phyloP scores from a whole-genome alignment of 2,113 vertebrate genomes.

The Microtus richardsoni region DNA sequence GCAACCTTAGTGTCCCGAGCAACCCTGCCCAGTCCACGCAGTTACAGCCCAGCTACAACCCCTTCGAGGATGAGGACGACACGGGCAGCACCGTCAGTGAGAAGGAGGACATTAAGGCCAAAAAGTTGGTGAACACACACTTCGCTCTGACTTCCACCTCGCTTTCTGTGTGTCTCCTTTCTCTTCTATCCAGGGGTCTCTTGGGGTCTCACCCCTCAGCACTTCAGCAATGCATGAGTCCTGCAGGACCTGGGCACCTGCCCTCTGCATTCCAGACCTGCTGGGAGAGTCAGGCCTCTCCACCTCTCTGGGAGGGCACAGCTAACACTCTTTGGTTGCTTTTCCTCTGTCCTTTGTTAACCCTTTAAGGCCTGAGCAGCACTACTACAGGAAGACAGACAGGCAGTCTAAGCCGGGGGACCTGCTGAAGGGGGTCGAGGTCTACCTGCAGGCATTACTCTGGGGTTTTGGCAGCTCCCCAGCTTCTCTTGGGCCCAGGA shows the following conservation, averaged over 20 bases:
- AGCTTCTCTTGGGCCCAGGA: conserved; percentile 13
- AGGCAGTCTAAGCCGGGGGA: conserved; percentile 30
- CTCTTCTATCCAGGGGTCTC: conserved; percentile 82
- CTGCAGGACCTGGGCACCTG: conserved; percentile 42
- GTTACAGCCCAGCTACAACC: conserved; percentile 93
- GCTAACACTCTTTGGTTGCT: conserved; percentile 69
- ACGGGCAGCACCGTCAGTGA: conserved; percentile 92
- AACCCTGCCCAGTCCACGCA: conserved; percentile 90
- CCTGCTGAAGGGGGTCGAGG: conserved; percentile 65
- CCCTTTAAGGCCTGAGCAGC: conserved; percentile 16
- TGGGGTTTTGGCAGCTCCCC: background rate
- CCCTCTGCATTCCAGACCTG: background rate
- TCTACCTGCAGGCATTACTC: conserved; percentile 22
- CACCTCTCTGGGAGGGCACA: conserved; percentile 64
- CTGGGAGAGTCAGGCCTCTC: conserved; percentile 52
- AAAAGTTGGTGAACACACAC: conserved; percentile 97
- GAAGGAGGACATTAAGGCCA: conserved; percentile 94
- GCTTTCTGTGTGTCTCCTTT: conserved; percentile 58
- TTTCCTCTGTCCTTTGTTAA: conserved; percentile 67
- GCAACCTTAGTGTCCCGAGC: conserved; percentile 93
- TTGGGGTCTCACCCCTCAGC: conserved; percentile 62
- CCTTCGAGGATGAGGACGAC: conserved; percentile 96
- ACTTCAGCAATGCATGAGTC: conserved; percentile 62
- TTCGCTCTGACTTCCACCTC: conserved; percentile 76
- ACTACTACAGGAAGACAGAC: background rate